These are phyloP conservation scores for Antitype chi DNA, from an alignment of 2,888 invertebrate species.

Conservation along the genomic window DNA sequence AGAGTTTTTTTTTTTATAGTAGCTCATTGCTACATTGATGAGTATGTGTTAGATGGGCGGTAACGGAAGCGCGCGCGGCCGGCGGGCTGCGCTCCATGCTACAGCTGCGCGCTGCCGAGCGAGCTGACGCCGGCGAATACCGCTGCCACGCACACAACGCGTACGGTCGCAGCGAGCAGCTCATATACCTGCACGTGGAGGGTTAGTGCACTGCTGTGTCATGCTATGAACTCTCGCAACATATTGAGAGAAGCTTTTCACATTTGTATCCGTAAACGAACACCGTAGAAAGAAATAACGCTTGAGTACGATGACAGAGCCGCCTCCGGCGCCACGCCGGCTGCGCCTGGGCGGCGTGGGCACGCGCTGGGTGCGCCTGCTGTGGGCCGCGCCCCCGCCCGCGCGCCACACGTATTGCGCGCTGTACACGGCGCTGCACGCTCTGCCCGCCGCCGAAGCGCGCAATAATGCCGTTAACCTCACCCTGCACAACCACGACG, in stretches of 20 bases:
- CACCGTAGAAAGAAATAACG: not conserved
- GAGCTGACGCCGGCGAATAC: constrained; percentile 93
- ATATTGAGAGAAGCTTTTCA: not conserved
- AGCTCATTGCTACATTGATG: not conserved
- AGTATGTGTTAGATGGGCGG: constrained; percentile 84
- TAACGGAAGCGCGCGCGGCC: constrained; percentile 92
- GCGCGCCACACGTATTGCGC: constrained; percentile 73
- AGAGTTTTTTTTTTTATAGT: not conserved
- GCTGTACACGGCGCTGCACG: constrained; percentile 73
- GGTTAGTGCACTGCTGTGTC: constrained; percentile 75
- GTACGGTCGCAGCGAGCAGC: constrained; percentile 92
- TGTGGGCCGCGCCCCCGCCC: constrained; percentile 84
- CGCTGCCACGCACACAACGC: constrained; percentile 93
- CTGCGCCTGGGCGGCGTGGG: constrained; percentile 91
- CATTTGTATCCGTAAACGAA: too few relatives aligned
- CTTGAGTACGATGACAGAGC: constrained; percentile 86
- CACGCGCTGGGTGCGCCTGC: constrained; percentile 90
- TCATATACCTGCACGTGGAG: constrained; percentile 92
- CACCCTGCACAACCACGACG: constrained; percentile 69
- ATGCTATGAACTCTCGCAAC: not conserved
- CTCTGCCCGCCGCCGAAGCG: constrained; percentile 69
- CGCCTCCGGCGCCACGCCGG: constrained; percentile 92
- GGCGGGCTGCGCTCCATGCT: constrained; percentile 92
- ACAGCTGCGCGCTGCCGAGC: constrained; percentile 92
- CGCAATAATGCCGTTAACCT: constrained; percentile 72